Conservation (phyloP, 2,888 invertebrate genomes). For the Flexamia atlantica region DNA sequence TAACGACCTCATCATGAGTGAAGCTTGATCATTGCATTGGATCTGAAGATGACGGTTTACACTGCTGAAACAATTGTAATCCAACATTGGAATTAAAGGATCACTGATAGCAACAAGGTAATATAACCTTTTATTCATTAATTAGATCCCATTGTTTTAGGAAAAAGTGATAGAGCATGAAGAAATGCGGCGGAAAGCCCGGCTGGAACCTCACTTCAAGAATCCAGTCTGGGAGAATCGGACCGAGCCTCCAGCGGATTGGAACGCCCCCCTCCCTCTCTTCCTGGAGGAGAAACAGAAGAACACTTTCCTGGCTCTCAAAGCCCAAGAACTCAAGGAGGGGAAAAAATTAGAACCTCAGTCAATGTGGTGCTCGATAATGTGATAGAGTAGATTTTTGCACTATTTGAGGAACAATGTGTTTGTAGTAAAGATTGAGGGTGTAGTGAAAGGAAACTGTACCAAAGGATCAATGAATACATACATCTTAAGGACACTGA, state of each 20-base stretch:
- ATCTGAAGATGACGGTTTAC: too few species aligned
- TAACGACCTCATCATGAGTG: too few species aligned
- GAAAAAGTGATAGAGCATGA: slow-evolving; percentile 85
- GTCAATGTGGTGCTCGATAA: slow-evolving; percentile 34
- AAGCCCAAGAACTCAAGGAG: slow-evolving; percentile 80
- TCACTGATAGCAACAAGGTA: too few species aligned
- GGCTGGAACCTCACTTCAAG: slow-evolving; percentile 82
- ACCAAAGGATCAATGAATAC: too few species aligned
- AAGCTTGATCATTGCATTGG: too few species aligned
- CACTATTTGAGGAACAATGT: too few species aligned
- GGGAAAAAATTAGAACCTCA: slow-evolving; percentile 66
- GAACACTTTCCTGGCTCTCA: slow-evolving; percentile 81
- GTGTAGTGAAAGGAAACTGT: too few species aligned
- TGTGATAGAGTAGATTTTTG: slow-evolving; percentile 54
- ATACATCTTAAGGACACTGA: too few species aligned
- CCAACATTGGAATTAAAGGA: too few species aligned
- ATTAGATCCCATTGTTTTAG: slow-evolving; percentile 74
- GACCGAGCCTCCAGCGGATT: slow-evolving; percentile 86
- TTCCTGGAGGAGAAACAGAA: slow-evolving; percentile 84
- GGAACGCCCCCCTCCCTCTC: slow-evolving; percentile 89
- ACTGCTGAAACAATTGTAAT: too few species aligned
- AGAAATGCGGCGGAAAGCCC: slow-evolving; percentile 78
- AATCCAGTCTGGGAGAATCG: slow-evolving; percentile 91
- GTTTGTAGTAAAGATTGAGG: too few species aligned
- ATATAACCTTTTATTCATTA: too few species aligned